Base-by-base conservation (phyloP, 2,113 vertebrate species). In the Leuciscus idus region DNA sequence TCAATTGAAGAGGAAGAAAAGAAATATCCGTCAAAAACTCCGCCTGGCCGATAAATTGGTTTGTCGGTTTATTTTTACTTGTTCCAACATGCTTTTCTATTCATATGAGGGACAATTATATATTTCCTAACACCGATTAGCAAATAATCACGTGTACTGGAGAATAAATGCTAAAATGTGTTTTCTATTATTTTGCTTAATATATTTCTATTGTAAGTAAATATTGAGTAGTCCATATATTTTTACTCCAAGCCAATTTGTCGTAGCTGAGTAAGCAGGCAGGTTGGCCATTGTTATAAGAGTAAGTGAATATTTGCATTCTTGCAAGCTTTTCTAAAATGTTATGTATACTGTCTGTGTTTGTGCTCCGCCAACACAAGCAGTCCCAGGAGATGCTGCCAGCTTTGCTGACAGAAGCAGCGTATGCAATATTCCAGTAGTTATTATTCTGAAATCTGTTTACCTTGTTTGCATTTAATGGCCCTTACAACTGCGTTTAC, bases 341-440 rank as follows among this genome's bases (percentile, higher is more conserved):
- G n/a, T 2, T 15, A 23, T 46, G 50, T 72, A 28, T 59, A 59
- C 33, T 26, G 6, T 59, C 48, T 26, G 6, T 59, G 84, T 48
- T 80, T 72, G 36, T 78, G 55, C 36, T 86, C 57, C n/a, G 66
- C 61, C 55, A 74, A 81, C 68, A 23, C 43, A 26, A 43, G 28
- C 64, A 62, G 77, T 62, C 36, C 85, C 79, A n/a, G 33, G 76
- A 80, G 48, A 83, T 26, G 48, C 8, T n/a, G 48, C 9, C 11
- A n/a, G 46, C 46, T n/a, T 52, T 81, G 46, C 30, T 21, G 68
- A 85, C 43, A 77, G 17, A 28, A 84, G 68, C 82, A 70, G 36
- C 3, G 46, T 43, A 50, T 84, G 76, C 86, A 64, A 48, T 81
- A 88, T 87, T 85, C 68, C 57, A 75, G 55, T 78, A 57, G 33